A percentile compares a stretch with the other conserved stretches of the same genome.
phyloP scores from a whole-genome alignment of 2,797 vertebrate genomes.

The Nothura maculosa region DNA sequence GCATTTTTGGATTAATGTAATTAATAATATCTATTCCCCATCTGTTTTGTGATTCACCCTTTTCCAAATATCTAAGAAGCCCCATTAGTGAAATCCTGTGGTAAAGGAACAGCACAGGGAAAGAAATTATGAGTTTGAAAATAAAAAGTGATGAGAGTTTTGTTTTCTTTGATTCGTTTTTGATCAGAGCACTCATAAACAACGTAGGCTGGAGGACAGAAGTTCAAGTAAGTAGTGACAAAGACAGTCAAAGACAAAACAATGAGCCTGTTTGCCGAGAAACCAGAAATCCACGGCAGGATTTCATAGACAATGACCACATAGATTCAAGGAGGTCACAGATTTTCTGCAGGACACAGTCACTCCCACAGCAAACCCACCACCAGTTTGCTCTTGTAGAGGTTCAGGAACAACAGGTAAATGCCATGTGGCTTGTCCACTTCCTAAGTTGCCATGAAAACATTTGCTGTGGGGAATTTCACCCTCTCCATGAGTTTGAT shows the following conservation, averaged over 20 bases:
- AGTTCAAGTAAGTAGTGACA: fast-evolving
- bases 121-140: slow-evolving; percentile 28
- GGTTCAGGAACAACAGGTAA: not conserved
- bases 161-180: not conserved
- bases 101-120: not conserved
- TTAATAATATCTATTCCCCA: not conserved
- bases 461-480: not conserved
- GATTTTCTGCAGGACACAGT: not conserved
- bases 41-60: not conserved
- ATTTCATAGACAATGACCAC: not conserved
- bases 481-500: not conserved
- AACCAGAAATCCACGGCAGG: not conserved
- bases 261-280: not conserved
- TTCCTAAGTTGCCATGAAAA: not conserved
- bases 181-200: not conserved
- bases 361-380: not conserved
- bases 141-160: not conserved
- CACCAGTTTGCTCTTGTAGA: not conserved
- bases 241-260: not conserved
- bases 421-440: not conserved
- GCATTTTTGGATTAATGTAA: not conserved
- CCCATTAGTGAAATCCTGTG: not conserved
- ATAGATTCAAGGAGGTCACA: not conserved
- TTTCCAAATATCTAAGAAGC: not conserved
- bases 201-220: not conserved